These are phyloP conservation scores for Eurypyga helias DNA, from an alignment of 2,113 vertebrate genomes.

Conservation along the genomic window DNA sequence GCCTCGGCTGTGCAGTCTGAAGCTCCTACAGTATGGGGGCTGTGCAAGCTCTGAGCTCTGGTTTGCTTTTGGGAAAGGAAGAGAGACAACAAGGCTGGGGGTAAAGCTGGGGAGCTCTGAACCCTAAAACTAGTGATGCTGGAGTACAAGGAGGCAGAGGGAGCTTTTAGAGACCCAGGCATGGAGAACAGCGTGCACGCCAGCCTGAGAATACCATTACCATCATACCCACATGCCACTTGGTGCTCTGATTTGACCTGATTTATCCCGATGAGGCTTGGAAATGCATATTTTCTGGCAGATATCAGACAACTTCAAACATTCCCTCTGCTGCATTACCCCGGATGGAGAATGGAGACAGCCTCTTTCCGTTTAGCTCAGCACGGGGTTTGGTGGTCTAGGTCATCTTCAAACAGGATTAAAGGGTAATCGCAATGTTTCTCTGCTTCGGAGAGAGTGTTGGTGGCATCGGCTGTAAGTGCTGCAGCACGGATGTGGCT, in stretches of 20 bases:
- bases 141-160: background rate
- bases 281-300: fast-evolving
- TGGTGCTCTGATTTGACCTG: fast-evolving
- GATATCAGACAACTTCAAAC: background rate
- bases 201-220: fast-evolving
- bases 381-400: background rate
- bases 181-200: fast-evolving
- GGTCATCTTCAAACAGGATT: background rate
- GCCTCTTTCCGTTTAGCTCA: background rate
- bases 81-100: background rate
- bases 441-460: background rate
- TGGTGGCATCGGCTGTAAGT: fast-evolving
- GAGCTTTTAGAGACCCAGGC: background rate
- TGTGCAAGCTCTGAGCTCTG: background rate
- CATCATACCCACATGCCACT: background rate
- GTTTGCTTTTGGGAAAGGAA: background rate
- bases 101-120: background rate
- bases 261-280: fast-evolving
- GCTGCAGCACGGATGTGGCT: background rate
- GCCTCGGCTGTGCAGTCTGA: background rate
- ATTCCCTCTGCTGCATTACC: background rate
- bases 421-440: background rate
- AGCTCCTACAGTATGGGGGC: background rate
- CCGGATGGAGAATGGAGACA: background rate
- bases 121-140: background rate